Evolutionary conservation across 2,888 invertebrate species (phyloP).

Genomic region (Endotricha flammealis): DNA sequence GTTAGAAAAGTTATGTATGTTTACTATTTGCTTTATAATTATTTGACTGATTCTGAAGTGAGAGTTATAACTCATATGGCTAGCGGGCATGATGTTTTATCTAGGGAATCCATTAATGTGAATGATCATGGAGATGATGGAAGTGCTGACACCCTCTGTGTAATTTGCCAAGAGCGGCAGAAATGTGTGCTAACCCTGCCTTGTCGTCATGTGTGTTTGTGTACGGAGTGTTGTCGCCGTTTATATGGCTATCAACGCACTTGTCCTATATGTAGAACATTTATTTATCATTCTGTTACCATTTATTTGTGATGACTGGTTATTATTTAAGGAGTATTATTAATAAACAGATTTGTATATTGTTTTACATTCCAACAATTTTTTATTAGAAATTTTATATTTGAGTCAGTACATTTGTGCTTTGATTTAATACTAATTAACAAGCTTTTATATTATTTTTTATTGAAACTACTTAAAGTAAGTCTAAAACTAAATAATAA

Average conservation of each 20-base stretch:
- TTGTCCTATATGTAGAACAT: constrained; percentile 76
- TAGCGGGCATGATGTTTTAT: constrained; percentile 38
- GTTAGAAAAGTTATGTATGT: constrained; percentile 53
- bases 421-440: no score
- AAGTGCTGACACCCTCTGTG: constrained; percentile 62
- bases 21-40: constrained; percentile 57
- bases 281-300: constrained; percentile 75
- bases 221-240: constrained; percentile 68
- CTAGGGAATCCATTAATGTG: constrained; percentile 29
- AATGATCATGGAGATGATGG: constrained; percentile 34
- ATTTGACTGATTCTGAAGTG: constrained; percentile 59
- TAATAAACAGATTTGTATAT: neutral
- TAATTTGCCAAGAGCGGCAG: constrained; percentile 75
- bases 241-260: constrained; percentile 68
- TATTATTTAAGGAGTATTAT: neutral
- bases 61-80: constrained; percentile 53
- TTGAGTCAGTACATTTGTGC: no score
- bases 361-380: constrained; percentile 7
- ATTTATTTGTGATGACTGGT: constrained; percentile 62
- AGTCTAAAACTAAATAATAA: no score
- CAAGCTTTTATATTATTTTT: no score
- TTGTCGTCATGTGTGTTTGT: constrained; percentile 77
- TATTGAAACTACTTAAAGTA: no score
- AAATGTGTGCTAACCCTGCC: constrained; percentile 77
- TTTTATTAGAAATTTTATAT: no score